Evolutionary conservation across 2,888 invertebrate genomes (phyloP).

Genomic region (Phortica magna): DNA sequence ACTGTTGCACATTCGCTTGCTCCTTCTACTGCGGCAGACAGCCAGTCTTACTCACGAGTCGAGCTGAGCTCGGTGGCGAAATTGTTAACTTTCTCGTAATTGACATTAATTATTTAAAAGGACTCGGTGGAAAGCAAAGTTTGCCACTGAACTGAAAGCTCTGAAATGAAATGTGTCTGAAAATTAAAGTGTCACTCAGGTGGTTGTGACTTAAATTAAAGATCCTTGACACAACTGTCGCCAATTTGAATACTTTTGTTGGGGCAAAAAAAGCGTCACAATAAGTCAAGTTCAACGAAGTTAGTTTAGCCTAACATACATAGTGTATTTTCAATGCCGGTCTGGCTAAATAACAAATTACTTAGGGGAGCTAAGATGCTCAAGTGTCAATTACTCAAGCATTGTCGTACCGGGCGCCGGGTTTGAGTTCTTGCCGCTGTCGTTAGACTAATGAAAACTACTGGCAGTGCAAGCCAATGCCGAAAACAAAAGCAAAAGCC

Average conservation of each 20-base stretch:
- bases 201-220: not conserved
- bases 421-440: not conserved
- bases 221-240: not conserved
- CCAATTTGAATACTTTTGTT: not conserved
- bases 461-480: slow-evolving; percentile 32
- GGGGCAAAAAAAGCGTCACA: not conserved
- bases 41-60: slow-evolving; percentile 7
- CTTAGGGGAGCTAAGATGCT: slow-evolving; percentile 29
- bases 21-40: slow-evolving; percentile 51
- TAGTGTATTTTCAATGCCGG: not conserved
- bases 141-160: slow-evolving; percentile 3
- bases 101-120: slow-evolving; percentile 77
- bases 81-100: slow-evolving; percentile 69
- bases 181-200: slow-evolving; percentile 17
- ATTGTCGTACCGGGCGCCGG: slow-evolving; percentile 19
- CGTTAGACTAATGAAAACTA: slow-evolving; percentile 36
- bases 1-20: slow-evolving; percentile 20
- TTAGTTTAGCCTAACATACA: slow-evolving; percentile 8
- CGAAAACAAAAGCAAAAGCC: slow-evolving; percentile 32
- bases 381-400: slow-evolving; percentile 39
- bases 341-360: slow-evolving; percentile 33
- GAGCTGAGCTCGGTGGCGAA: slow-evolving; percentile 45
- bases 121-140: slow-evolving; percentile 48
- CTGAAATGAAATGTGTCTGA: slow-evolving; percentile 2
- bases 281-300: slow-evolving; percentile 10